Evolutionary conservation across 1,140 invertebrate species (phyloP).

Genomic region (Calephelis nemesis): DNA sequence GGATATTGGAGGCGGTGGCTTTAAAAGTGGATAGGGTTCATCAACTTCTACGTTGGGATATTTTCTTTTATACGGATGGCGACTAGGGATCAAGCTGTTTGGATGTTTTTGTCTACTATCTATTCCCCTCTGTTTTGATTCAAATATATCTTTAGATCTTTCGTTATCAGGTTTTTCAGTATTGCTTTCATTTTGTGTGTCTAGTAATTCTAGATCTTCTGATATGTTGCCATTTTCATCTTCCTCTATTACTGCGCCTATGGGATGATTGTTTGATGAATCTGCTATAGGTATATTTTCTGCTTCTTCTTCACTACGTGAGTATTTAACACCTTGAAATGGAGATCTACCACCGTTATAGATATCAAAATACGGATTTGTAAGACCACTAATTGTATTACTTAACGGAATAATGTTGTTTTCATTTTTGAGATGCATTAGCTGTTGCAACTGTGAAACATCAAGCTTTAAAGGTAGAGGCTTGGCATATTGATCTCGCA

Average conservation of each 20-base stretch:
- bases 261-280: conserved; percentile 64
- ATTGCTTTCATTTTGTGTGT: conserved; percentile 42
- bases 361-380: conserved; percentile 56
- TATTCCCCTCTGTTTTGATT: conserved; percentile 38
- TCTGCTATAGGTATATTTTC: conserved; percentile 69
- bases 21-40: conserved; percentile 71
- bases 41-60: conserved; percentile 55
- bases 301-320: conserved; percentile 70
- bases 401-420: conserved; percentile 39
- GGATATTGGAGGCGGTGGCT: conserved; percentile 58
- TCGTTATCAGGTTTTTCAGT: conserved; percentile 44
- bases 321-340: conserved; percentile 69
- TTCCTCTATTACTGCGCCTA: conserved; percentile 73
- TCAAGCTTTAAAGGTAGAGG: conserved; percentile 61
- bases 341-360: conserved; percentile 51
- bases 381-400: conserved; percentile 43
- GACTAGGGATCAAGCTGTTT: conserved; percentile 46
- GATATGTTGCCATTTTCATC: conserved; percentile 47
- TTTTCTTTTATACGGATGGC: conserved; percentile 56
- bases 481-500: conserved; percentile 58
- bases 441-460: conserved; percentile 65
- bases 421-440: conserved; percentile 59
- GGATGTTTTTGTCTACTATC: conserved; percentile 51
- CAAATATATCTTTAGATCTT: conserved; percentile 41
- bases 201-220: conserved; percentile 47